Evolutionary conservation across 2,797 vertebrate genomes (phyloP).

Genomic region (Poecile montanus): DNA sequence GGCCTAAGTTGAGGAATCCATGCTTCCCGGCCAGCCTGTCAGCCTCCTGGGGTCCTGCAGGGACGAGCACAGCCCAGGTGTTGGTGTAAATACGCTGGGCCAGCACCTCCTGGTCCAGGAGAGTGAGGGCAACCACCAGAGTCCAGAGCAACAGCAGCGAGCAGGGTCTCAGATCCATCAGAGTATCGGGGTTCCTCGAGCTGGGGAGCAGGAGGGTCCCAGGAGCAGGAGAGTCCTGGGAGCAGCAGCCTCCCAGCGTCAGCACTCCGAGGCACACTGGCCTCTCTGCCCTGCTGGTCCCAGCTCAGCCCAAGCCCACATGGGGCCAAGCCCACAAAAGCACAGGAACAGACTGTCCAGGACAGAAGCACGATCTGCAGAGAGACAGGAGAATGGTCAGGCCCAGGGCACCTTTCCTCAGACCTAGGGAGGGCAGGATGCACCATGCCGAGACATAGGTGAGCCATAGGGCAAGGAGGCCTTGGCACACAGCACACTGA

Average conservation of each 20-base stretch:
- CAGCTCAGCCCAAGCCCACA: background rate
- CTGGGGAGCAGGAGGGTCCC: slow-evolving; percentile 9
- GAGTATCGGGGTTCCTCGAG: slow-evolving; percentile 56
- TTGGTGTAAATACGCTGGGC: slow-evolving; percentile 89
- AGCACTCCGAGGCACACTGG: background rate
- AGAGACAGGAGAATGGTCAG: slow-evolving; percentile 48
- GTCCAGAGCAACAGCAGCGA: slow-evolving; percentile 80
- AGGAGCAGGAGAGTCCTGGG: background rate
- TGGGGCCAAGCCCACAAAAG: slow-evolving; percentile 13
- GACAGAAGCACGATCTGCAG: slow-evolving; percentile 23
- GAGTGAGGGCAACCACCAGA: slow-evolving; percentile 78
- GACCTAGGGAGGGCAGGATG: background rate
- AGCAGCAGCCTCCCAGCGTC: background rate
- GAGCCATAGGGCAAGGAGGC: rapidly evolving
- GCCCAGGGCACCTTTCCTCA: background rate
- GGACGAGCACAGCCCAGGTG: slow-evolving; percentile 93
- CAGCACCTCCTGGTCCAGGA: slow-evolving; percentile 73
- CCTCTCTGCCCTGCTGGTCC: background rate
- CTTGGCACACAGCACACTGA: background rate
- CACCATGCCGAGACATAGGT: rapidly evolving
- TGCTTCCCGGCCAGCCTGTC: slow-evolving; percentile 86
- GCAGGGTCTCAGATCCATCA: slow-evolving; percentile 85
- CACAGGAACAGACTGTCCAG: background rate
- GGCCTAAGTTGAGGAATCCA: slow-evolving; percentile 90
- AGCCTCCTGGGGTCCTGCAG: slow-evolving; percentile 84